These are phyloP conservation scores for Eremobia ochroleuca DNA, from an alignment of 2,888 invertebrate genomes.

Conservation along the genomic window DNA sequence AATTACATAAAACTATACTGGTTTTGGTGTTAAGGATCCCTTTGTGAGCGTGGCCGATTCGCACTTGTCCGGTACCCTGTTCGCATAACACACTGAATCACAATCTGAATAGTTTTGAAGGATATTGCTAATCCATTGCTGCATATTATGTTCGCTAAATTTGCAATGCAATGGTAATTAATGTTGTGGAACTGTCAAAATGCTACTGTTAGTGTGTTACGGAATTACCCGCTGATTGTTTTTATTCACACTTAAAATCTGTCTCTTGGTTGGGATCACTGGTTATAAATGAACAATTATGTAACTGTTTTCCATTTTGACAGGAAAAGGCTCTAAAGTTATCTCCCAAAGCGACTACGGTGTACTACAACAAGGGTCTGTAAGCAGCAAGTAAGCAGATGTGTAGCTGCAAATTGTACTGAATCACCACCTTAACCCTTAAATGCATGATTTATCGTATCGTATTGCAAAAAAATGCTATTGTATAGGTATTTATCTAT, in stretches of 20 bases:
- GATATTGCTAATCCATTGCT: no score
- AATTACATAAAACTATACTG: no score
- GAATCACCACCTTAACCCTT: background rate
- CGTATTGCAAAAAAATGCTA: no score
- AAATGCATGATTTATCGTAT: no score
- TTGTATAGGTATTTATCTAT: no score
- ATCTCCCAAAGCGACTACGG: conserved; percentile 15
- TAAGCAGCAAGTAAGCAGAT: conserved; percentile 18
- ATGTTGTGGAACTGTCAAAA: background rate
- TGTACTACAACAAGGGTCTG: conserved; percentile 45
- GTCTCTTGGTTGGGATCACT: background rate
- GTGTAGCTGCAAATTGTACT: conserved; percentile 1
- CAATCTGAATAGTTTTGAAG: no score
- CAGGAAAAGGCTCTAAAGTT: conserved; percentile 27
- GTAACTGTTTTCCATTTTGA: conserved; percentile 1
- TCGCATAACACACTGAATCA: no score
- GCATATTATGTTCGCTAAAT: no score
- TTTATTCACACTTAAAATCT: background rate
- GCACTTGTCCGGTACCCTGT: background rate
- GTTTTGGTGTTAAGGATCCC: background rate
- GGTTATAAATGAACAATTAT: background rate
- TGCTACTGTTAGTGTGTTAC: background rate
- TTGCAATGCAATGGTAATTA: background rate
- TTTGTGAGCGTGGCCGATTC: background rate
- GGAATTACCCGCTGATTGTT: background rate